Evolutionary conservation across 2,797 vertebrate species (phyloP), one percentile per base, ranked within the genome.

Genomic region (Phoeniculus purpureus): DNA sequence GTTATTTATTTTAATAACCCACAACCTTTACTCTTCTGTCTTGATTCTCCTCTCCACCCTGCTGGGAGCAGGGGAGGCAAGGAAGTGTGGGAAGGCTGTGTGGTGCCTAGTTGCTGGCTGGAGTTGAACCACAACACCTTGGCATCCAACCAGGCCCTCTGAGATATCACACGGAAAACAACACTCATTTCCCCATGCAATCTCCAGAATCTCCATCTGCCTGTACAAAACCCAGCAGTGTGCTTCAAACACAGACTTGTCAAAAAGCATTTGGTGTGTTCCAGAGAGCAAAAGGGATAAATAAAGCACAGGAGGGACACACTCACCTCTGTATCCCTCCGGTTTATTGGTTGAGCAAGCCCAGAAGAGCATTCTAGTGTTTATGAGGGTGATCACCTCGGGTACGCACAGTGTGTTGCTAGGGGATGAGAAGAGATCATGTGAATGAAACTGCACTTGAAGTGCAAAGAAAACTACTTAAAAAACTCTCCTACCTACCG

Each of bases 361-460:
- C 99, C 99, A 99, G 96, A 99, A 99, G 58, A 99, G 98, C 99
- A 99, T 99, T 89, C 98, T 98, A n/a, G 98, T 98, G 97, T 99
- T 99, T 96, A 99, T 97, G 92, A 99, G 98, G 62, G 98, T 98
- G 89, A 99, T 95, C 61, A 99, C 99, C 95, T 99, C 99, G 94
- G 99, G 98, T 87, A 98, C 98, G 89, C 99, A 99, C 97, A 99
- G 98, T 5, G 99, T 99, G 94, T 98, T 98, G 96, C 99, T 99
- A 85, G n/a, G 56, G 89, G 91, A 87, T 61, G 55, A 85, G 73
- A 96, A 82, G 67, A 94, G 54, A 95, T 8, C 1, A 1, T 1
- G 72, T 82, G 77, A 58, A 52, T 77, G 48, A 92, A 84, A 59
- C 29, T 66, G 85, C 32, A 43, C 68, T 55, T 51, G 6, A 47